phyloP scores from a whole-genome alignment of 2,888 invertebrate species.

The Acleris literana region DNA sequence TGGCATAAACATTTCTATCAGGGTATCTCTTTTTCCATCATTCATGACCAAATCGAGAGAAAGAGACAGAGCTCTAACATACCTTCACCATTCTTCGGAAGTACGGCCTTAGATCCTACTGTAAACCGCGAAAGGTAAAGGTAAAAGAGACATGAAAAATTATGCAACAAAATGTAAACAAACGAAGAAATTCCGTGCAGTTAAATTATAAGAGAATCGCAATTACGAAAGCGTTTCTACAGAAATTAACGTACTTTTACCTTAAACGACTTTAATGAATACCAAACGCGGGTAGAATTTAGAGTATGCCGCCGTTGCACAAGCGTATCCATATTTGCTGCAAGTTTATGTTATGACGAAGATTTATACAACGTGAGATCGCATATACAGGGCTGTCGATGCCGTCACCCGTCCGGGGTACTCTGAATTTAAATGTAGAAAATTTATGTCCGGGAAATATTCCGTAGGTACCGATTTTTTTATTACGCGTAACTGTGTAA shows the following conservation, averaged over 20 bases:
- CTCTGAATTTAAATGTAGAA: no score
- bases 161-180: slow-evolving; percentile 12
- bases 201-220: slow-evolving; percentile 16
- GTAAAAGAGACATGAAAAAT: not conserved
- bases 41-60: no score
- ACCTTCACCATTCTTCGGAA: no score
- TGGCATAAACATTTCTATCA: no score
- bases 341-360: slow-evolving; percentile 52
- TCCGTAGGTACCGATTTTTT: no score
- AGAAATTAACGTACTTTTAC: slow-evolving; percentile 23
- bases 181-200: slow-evolving; percentile 9
- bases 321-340: slow-evolving; percentile 42
- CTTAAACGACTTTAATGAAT: slow-evolving; percentile 32
- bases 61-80: no score
- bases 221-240: slow-evolving; percentile 28
- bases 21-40: no score
- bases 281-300: slow-evolving; percentile 30
- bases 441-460: no score
- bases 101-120: not conserved
- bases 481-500: no score
- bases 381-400: slow-evolving; percentile 39
- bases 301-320: slow-evolving; percentile 23
- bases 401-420: no score
- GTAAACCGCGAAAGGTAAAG: slow-evolving; percentile 7
- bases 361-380: slow-evolving; percentile 29